A percentile compares a stretch with the other conserved stretches of the same genome.
phyloP scores from a whole-genome alignment of 2,888 invertebrate genomes.

The Stenotaenia linearis region DNA sequence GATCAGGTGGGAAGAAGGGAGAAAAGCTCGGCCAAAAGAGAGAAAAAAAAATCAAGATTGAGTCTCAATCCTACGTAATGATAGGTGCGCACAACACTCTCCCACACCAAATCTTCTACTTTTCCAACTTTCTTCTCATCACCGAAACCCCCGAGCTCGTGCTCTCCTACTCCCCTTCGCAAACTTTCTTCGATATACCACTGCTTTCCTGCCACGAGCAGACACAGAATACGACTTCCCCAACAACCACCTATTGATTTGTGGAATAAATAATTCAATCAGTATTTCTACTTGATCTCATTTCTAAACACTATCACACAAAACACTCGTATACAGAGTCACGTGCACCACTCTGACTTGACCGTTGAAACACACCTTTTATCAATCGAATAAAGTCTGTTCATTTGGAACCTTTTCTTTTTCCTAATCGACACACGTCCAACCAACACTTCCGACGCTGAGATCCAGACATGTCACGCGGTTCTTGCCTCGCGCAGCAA shows the following conservation, averaged over 20 bases:
- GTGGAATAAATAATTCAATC: not conserved
- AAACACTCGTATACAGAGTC: not conserved
- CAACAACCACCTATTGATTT: not conserved
- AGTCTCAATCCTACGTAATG: conserved; percentile 8
- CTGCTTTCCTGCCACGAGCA: not conserved
- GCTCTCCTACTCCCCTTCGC: too few relatives aligned
- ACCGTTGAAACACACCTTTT: conserved; percentile 11
- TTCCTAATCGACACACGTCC: conserved; percentile 19
- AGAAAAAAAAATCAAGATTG: conserved; percentile 9
- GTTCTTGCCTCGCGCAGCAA: not conserved
- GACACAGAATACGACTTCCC: not conserved
- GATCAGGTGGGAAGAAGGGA: not conserved
- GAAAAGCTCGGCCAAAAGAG: not conserved
- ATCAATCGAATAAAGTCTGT: conserved; percentile 11
- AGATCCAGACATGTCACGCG: not conserved
- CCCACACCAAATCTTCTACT: not conserved
- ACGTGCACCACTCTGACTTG: not conserved
- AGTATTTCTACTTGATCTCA: not conserved
- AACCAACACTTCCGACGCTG: not conserved
- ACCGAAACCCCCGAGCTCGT: not conserved
- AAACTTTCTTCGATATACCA: not conserved
- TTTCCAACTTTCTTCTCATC: not conserved
- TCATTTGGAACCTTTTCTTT: conserved; percentile 5
- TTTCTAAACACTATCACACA: not conserved
- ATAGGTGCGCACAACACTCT: not conserved